A percentile compares a stretch with the other conserved stretches of the same genome.
Conservation (phyloP, 1,140 invertebrate species). For the Gryllus bimaculatus region DNA sequence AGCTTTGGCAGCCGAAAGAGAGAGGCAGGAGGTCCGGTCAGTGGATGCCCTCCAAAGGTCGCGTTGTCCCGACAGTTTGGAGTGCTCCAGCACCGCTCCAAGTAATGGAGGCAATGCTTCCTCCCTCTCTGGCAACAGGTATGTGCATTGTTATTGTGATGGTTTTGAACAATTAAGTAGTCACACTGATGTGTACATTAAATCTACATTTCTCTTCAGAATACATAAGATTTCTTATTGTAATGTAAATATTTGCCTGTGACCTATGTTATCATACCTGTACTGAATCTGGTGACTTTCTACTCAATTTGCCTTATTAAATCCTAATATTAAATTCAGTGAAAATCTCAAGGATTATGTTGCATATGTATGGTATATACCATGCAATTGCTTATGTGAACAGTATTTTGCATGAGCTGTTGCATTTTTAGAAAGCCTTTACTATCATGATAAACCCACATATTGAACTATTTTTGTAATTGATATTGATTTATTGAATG, state of each 20-base stretch:
- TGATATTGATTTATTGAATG: too few species aligned
- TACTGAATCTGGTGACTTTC: too few species aligned
- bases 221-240: neutral
- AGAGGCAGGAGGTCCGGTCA: slow-evolving; percentile 31
- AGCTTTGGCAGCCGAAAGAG: slow-evolving; percentile 39
- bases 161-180: neutral
- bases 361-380: too few species aligned
- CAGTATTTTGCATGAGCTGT: too few species aligned
- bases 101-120: slow-evolving; percentile 10
- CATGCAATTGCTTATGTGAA: too few species aligned
- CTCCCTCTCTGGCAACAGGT: slow-evolving; percentile 10
- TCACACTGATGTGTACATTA: neutral
- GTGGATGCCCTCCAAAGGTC: slow-evolving; percentile 27
- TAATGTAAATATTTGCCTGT: neutral
- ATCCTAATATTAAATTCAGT: too few species aligned
- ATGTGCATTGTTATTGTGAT: neutral
- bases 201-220: neutral
- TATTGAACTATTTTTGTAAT: too few species aligned
- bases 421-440: too few species aligned
- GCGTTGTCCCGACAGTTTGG: slow-evolving; percentile 23
- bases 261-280: neutral
- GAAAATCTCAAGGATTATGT: too few species aligned
- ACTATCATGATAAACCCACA: too few species aligned
- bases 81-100: slow-evolving; percentile 16
- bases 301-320: too few species aligned